Evolutionary conservation across 2,113 vertebrate genomes (phyloP), one percentile per base, ranked within the genome.

Genomic region (Rhea americana): DNA sequence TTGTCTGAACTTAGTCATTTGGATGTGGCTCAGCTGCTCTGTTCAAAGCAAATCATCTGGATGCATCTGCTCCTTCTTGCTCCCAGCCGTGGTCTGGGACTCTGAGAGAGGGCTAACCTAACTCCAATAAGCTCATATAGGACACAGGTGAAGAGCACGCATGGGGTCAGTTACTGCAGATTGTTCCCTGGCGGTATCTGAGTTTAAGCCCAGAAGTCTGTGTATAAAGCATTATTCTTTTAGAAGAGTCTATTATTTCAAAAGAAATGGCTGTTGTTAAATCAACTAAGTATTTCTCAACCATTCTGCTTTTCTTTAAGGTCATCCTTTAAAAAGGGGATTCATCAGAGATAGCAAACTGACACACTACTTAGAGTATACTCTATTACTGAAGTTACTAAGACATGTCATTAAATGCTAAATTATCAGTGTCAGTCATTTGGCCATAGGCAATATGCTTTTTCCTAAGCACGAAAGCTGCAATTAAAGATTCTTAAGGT

Each of bases 131-230:
- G 13, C 51, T 93, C 0, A 0, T 41, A 1, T 77, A 37, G 87
- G 50, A 62, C 21, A 47, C 79, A 75, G 43, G 28, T 51, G 53
- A 65, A 48, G 65, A 75, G 20, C 59, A 55, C 13, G 4, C 5
- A 0, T 2, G 28, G 45, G 55, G 41, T 20, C 74, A 21, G 0
- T 58, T 14, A 28, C 21, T 32, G 66, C 65, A 21, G 3, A 0
- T 24, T 82, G 19, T 83, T 80, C 68, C 72, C 37, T 72, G 50
- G 51, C 74, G 87, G 45, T 53, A 47, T 11, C 45, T 0, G 56
- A 39, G 18, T 45, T 47, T 26, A 56, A 89, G 45, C 35, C 75
- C 59, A 21, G 30, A 87, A 50, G 24, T 66, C 82, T 66, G 37
- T 10, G 70, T 50, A 55, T 20, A 83, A 77, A 85, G 67, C 53